These are phyloP conservation scores for Lacanobia oleracea DNA, from an alignment of 2,888 invertebrate species.

Conservation along the genomic window DNA sequence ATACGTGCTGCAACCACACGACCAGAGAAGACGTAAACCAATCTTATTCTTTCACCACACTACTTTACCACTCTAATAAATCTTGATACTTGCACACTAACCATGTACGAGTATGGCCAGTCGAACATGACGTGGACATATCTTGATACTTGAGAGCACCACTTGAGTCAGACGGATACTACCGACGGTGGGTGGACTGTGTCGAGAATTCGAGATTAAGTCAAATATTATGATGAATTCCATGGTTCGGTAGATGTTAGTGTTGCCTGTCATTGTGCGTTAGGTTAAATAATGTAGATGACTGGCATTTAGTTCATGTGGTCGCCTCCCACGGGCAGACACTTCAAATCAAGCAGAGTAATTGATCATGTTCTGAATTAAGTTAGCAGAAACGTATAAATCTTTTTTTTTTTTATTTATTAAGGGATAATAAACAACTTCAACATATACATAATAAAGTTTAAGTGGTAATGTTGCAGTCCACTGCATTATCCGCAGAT, in stretches of 20 bases:
- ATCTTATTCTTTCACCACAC: neutral
- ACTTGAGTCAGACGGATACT: constrained; percentile 33
- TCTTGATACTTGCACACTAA: constrained; percentile 5
- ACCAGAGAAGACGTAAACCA: neutral
- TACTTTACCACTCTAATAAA: too few relatives aligned
- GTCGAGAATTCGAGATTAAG: constrained; percentile 46
- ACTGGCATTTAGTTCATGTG: neutral
- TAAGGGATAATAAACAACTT: too few relatives aligned
- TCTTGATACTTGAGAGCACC: constrained; percentile 28
- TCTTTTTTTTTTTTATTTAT: too few relatives aligned
- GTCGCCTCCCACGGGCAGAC: constrained; percentile 13
- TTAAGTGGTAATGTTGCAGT: too few relatives aligned
- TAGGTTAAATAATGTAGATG: neutral
- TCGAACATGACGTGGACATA: constrained; percentile 26
- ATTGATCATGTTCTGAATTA: neutral
- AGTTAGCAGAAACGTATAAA: neutral
- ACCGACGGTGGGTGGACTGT: constrained; percentile 26
- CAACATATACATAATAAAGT: too few relatives aligned
- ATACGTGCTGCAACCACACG: neutral
- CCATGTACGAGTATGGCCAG: too few relatives aligned
- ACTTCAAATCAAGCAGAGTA: neutral
- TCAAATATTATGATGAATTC: constrained; percentile 54
- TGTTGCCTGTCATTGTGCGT: constrained; percentile 36
- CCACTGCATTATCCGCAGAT: too few relatives aligned
- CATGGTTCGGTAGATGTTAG: constrained; percentile 19